Base-by-base conservation (phyloP, 1,140 invertebrate species). In the Cylas formicarius region DNA sequence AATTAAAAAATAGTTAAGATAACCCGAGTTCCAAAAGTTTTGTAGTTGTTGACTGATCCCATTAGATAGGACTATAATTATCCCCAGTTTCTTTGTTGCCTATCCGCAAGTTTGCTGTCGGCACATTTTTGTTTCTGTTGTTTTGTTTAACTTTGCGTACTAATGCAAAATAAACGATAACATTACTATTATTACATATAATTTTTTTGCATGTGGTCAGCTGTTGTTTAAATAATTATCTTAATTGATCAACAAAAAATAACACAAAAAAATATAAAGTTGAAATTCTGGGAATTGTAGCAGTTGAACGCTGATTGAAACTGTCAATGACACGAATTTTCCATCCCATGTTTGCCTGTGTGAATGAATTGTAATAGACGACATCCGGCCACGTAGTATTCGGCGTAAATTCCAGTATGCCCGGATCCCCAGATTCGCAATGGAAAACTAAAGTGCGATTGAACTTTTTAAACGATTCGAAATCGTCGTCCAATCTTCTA, bases 291-390 rank as follows among this genome's bases (percentile, higher is more conserved):
- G 11, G 17, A 8, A 36, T 27, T 29, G 20, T 22, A 8, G 37
- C 11, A 13, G 22, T 28, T 5, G 35, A 19, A 16, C 48, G 34
- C 29, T 50, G 48, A 41, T 51, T 54, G 48, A 78, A 83, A 48
- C 72, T 75, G 53, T 93, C 87, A 0, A 93, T 77, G 14, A 93
- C 77, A 52, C 85, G 78, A 51, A 93, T 88, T 66, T 86, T 88
- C 80, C 84, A 90, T 14, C 90, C 90, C 86, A 92, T 91, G 57
- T 91, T 88, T 1, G 81, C 75, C 50, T 91, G 87, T 0, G 86
- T 89, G 66, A 89, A 95, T 35, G 88, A 92, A 67, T 93, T 87
- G 62, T 95, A 96, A 68, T 94, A 96, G 11, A 96, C 88, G 7
- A 79, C 73, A 63, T 95, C 90, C 0, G 92, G 91, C 85, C 90